These are phyloP conservation scores for Lota lota DNA, from an alignment of 2,113 vertebrate genomes.

Conservation along the genomic window DNA sequence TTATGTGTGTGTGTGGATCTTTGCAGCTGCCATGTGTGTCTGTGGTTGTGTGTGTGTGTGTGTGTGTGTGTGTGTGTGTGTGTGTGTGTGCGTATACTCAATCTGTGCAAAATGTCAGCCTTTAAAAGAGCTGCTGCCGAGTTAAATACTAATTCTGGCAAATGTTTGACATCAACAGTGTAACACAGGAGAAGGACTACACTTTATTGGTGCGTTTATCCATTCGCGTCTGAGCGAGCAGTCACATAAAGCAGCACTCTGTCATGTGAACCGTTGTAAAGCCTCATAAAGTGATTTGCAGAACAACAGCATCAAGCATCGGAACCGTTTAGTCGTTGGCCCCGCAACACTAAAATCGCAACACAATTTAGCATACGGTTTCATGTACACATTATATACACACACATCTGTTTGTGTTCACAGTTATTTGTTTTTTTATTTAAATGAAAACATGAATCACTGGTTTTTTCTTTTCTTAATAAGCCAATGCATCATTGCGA, in stretches of 20 bases:
- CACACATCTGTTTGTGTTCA: too few relatives aligned
- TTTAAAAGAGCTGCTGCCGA: conserved; percentile 37
- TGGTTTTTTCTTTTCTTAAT: too few relatives aligned
- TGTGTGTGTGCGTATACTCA: conserved; percentile 6
- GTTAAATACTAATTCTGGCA: conserved; percentile 48
- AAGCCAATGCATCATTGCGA: too few relatives aligned
- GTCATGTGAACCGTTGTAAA: neutral
- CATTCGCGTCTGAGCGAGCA: neutral
- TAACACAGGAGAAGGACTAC: conserved; percentile 12
- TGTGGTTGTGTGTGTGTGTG: neutral
- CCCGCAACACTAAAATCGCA: too few relatives aligned
- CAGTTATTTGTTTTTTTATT: too few relatives aligned
- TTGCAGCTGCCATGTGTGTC: neutral
- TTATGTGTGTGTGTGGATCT: neutral
- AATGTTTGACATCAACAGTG: conserved; percentile 38
- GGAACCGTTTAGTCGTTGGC: too few relatives aligned
- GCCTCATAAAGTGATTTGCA: neutral
- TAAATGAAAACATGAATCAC: too few relatives aligned
- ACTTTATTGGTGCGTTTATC: neutral
- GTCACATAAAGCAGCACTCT: neutral
- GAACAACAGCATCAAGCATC: neutral
- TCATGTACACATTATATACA: too few relatives aligned
- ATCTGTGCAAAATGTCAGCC: conserved; percentile 37
- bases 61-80: neutral
- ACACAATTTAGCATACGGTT: too few relatives aligned